Evolutionary conservation across 2,888 invertebrate species (phyloP).

Genomic region (Acanthosoma haemorrhoidale): DNA sequence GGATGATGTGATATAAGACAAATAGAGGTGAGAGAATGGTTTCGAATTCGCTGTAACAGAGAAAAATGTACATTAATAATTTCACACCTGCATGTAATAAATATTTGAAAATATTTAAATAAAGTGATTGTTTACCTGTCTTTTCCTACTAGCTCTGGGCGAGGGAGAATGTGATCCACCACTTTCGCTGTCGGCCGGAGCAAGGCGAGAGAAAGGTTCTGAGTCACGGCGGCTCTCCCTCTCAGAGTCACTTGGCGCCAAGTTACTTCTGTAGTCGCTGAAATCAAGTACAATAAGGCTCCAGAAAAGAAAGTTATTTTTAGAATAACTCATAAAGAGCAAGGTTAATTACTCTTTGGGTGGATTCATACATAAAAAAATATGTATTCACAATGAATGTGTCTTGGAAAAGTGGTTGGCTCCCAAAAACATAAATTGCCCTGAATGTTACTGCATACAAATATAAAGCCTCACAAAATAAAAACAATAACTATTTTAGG

Average conservation of each 20-base stretch:
- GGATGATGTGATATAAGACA: constrained; percentile 99
- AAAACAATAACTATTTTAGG: too few relatives aligned
- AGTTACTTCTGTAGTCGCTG: constrained; percentile 89
- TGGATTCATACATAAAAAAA: too few relatives aligned
- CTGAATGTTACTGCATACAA: too few relatives aligned
- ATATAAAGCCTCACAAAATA: too few relatives aligned
- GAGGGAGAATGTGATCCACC: constrained; percentile 83
- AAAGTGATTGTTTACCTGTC: constrained; percentile 59
- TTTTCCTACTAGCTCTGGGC: constrained; percentile 71
- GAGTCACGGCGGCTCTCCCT: constrained; percentile 68
- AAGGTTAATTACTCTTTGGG: too few relatives aligned
- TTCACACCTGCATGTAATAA: too few relatives aligned
- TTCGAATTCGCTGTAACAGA: constrained; percentile 67
- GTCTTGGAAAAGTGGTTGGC: too few relatives aligned
- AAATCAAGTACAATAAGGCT: constrained; percentile 43
- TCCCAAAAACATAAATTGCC: too few relatives aligned
- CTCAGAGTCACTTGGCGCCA: constrained; percentile 85
- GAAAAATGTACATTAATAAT: constrained; percentile 27
- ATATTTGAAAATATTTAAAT: background rate
- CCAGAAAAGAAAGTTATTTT: constrained; percentile 35
- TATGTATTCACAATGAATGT: too few relatives aligned
- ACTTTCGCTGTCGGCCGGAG: constrained; percentile 70
- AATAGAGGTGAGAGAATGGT: constrained; percentile 91
- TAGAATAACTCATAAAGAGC: too few relatives aligned
- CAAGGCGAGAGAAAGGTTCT: constrained; percentile 45